These are phyloP conservation scores for Lochmaea capreae DNA, from an alignment of 2,888 invertebrate species.

Conservation along the genomic window DNA sequence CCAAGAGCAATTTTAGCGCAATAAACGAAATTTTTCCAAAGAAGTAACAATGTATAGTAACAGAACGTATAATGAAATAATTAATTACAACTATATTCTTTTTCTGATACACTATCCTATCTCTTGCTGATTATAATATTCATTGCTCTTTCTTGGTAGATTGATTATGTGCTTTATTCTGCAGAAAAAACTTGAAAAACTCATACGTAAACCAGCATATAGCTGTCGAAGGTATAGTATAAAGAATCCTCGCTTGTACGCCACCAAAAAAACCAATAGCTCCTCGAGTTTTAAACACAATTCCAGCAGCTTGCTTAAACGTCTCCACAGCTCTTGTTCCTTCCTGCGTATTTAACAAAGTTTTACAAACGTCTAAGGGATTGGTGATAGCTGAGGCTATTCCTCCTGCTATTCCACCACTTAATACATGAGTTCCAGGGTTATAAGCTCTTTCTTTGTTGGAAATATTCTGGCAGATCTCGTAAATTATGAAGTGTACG, in stretches of 20 bases:
- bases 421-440: constrained; percentile 22
- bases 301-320: constrained; percentile 11
- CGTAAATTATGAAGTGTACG: constrained; percentile 26
- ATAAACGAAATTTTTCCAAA: no score
- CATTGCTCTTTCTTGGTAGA: no score
- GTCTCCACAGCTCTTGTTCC: background rate
- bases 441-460: constrained; percentile 14
- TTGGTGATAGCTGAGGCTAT: constrained; percentile 24
- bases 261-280: constrained; percentile 16
- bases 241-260: constrained; percentile 5
- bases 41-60: no score
- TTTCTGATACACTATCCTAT: no score
- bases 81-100: no score
- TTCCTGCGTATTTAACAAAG: constrained; percentile 30
- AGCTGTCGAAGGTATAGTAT: constrained; percentile 24
- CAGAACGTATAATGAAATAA: no score
- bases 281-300: constrained; percentile 14
- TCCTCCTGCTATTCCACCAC: constrained; percentile 32
- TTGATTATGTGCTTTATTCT: background rate
- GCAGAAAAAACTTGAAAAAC: constrained; percentile 23
- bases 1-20: no score
- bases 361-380: constrained; percentile 31
- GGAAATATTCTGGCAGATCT: constrained; percentile 21
- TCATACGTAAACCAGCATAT: constrained; percentile 29
- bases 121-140: no score